phyloP scores from a whole-genome alignment of 2,797 vertebrate species.

The Melanotaenia nigrans region DNA sequence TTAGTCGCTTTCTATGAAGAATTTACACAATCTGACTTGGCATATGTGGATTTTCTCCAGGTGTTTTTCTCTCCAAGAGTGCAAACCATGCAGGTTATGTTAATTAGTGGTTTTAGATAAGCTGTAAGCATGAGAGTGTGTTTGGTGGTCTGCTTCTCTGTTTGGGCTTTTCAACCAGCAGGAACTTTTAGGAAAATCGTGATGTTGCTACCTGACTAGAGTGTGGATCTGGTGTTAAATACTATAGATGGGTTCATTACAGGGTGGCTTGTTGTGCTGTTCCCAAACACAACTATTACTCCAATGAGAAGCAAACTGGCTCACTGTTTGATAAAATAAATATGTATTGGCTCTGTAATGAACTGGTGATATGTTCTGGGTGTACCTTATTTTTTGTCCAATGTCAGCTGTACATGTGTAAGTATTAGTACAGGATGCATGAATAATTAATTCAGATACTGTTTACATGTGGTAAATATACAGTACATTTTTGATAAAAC shows the following conservation, averaged over 20 bases:
- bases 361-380: too few species aligned
- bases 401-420: not conserved
- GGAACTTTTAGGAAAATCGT: not conserved
- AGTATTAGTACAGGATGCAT: not conserved
- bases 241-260: too few species aligned
- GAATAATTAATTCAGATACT: not conserved
- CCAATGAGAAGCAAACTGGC: too few species aligned
- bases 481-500: not conserved
- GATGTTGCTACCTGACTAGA: not conserved
- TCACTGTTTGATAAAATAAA: too few species aligned
- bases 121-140: not conserved
- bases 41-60: not conserved
- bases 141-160: not conserved
- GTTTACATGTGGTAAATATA: not conserved
- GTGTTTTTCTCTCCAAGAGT: not conserved
- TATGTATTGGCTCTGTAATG: too few species aligned
- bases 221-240: too few species aligned
- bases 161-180: not conserved
- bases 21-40: not conserved
- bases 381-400: too few species aligned
- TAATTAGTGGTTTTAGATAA: not conserved
- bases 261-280: too few species aligned
- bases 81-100: not conserved
- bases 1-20: not conserved
- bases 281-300: too few species aligned